These are phyloP conservation scores for Azorinus chamasolen DNA, from an alignment of 2,888 invertebrate genomes.

Conservation along the genomic window DNA sequence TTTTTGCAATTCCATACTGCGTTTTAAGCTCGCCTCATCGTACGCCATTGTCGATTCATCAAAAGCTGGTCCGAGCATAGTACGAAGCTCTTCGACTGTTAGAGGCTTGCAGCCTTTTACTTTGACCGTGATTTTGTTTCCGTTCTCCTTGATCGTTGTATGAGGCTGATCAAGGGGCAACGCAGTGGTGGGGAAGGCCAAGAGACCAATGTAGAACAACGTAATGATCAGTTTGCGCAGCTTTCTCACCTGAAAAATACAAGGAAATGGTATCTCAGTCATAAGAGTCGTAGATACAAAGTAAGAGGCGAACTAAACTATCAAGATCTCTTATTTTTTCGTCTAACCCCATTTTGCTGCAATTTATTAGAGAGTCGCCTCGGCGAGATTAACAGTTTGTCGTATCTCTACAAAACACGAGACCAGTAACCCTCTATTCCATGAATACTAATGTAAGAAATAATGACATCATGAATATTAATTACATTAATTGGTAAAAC, in stretches of 20 bases:
- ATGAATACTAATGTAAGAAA: no score
- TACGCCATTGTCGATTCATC: constrained; percentile 76
- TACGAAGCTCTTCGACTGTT: constrained; percentile 65
- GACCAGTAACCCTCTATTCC: no score
- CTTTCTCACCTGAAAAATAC: constrained; percentile 64
- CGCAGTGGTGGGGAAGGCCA: constrained; percentile 61
- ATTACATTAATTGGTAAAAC: no score
- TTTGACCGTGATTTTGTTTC: constrained; percentile 51
- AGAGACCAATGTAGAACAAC: constrained; percentile 60
- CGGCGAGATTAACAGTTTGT: constrained; percentile 10
- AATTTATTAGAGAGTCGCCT: constrained; percentile 11
- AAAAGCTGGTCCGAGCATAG: constrained; percentile 71
- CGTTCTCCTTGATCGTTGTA: constrained; percentile 40
- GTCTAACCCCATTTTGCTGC: no score
- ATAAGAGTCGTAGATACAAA: no score
- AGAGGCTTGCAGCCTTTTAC: constrained; percentile 69
- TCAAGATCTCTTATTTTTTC: no score
- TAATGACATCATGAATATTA: no score
- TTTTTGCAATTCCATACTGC: constrained; percentile 51
- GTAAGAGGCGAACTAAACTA: no score
- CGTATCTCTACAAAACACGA: constrained; percentile 6
- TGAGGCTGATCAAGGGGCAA: constrained; percentile 54
- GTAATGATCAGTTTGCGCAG: constrained; percentile 60
- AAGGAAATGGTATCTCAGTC: constrained; percentile 12
- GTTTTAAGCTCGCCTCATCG: constrained; percentile 63